Evolutionary conservation across 2,888 invertebrate genomes (phyloP), one percentile per base, ranked within the genome.

Genomic region (Coleophora flavipennella): DNA sequence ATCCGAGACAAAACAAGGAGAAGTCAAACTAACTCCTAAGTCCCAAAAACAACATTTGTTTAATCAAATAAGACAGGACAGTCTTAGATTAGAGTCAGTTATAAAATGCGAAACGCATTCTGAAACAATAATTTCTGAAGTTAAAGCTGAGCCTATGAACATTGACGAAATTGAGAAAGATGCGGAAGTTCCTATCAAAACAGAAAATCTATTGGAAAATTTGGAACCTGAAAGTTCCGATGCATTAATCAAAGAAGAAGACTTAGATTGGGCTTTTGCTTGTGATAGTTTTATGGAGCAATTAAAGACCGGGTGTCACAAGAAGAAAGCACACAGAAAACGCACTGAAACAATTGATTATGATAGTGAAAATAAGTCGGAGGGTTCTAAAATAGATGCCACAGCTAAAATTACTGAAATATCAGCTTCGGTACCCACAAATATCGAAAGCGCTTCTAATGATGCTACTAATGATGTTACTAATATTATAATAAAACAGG

Each of bases 221-320:
- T 46, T 62, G 42, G 62, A 65, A 51, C 48, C 57, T 12, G 53
- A 59, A 43, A 43, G 35, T 43, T 25, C 53, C 31, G 45, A 51
- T 41, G 39, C 45, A 38, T 29, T 40, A 29, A 47, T 43, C 41
- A 48, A 49, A 35, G 60, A 62, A 40, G 75, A 79, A 42, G 84
- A 85, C 49, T 62, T 74, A 43, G 75, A 79, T 57, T 94, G 93
- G 89, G 86, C 87, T 36, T 89, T 84, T 58, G 88, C 92, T 12
- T 93, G 93, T 74, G 92, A 93, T 69, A 91, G 86, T 70, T 92
- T 94, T 64, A 88, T 93, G 70, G 91, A 92, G 63, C 92, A 93
- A 68, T 70, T 94, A 34, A 88, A 88, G 67, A 85, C 68, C 48
- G 87, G 88, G 33, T 79, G 78, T 39, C 80, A 79, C 37, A 89